Conservation (phyloP, 2,797 vertebrate genomes). For the Platyrinchus mystaceus region DNA sequence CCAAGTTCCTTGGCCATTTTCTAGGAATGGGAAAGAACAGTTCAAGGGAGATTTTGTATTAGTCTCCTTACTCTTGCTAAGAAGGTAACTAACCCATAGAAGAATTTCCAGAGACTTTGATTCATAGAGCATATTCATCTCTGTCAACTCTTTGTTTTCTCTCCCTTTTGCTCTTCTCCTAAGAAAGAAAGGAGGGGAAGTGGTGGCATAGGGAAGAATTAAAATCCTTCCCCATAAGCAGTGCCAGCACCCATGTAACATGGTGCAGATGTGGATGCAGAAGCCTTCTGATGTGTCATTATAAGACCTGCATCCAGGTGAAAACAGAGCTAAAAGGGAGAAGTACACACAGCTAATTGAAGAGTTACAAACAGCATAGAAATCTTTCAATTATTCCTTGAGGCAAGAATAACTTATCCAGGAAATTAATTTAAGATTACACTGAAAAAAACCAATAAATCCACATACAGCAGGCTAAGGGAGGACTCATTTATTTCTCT, state of each 20-base stretch:
- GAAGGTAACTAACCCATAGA: neutral
- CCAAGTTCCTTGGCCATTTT: neutral
- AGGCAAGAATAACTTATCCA: neutral
- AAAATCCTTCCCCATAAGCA: neutral
- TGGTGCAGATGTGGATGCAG: neutral
- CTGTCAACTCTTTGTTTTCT: conserved; percentile 12
- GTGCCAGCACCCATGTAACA: fast-evolving
- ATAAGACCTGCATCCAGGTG: neutral
- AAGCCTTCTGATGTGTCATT: neutral
- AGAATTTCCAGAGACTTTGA: conserved; percentile 15
- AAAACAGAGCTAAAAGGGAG: neutral
- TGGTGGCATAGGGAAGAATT: neutral
- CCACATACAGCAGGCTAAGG: neutral
- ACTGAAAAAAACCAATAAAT: neutral
- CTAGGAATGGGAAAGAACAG: neutral
- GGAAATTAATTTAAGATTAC: conserved; percentile 6
- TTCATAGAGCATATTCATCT: conserved; percentile 10
- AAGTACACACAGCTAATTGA: neutral
- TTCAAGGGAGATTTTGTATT: neutral
- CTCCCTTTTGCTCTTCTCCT: neutral
- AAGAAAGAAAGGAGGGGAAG: neutral
- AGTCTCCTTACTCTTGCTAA: neutral
- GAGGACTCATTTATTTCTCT: neutral
- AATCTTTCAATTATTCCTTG: neutral
- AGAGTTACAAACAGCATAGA: neutral